phyloP scores from a whole-genome alignment of 2,888 invertebrate species.

The Monopis laevigella region DNA sequence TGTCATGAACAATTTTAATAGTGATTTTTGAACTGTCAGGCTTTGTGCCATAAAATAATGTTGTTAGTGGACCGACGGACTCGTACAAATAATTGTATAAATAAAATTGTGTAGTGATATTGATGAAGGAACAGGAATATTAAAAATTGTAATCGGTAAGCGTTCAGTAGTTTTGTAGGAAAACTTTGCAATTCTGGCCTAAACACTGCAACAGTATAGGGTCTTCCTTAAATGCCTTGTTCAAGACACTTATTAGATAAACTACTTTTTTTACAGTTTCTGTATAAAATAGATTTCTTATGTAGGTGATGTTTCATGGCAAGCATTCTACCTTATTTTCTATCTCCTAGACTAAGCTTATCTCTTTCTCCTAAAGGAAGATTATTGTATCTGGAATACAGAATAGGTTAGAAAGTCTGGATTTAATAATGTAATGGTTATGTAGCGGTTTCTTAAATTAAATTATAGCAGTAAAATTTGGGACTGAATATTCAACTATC shows the following conservation, averaged over 20 bases:
- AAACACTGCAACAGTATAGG: constrained; percentile 32
- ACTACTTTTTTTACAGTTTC: constrained; percentile 9
- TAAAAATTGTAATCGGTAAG: not conserved
- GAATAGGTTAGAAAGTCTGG: not conserved
- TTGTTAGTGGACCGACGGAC: not conserved
- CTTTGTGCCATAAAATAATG: not conserved
- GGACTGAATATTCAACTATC: no score
- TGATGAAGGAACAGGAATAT: constrained; percentile 11
- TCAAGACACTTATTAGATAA: constrained; percentile 15
- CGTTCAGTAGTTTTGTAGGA: constrained; percentile 5
- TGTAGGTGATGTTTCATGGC: constrained; percentile 1
- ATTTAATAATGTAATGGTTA: not conserved
- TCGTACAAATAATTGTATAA: constrained; percentile 2
- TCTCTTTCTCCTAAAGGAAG: not conserved
- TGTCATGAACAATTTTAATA: constrained; percentile 43
- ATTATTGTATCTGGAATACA: not conserved
- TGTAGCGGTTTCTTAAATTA: not conserved
- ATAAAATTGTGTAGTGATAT: constrained; percentile 16
- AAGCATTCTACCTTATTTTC: not conserved
- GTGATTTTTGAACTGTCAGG: not conserved
- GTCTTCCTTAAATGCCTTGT: constrained; percentile 50
- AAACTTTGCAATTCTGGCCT: constrained; percentile 30
- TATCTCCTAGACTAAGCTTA: no score
- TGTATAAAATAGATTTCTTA: constrained; percentile 8
- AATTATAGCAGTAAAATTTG: not conserved